Base-by-base conservation (phyloP, 37 sponge, comb jelly and placozoan species). In the Diacarnus erythraeanus region DNA sequence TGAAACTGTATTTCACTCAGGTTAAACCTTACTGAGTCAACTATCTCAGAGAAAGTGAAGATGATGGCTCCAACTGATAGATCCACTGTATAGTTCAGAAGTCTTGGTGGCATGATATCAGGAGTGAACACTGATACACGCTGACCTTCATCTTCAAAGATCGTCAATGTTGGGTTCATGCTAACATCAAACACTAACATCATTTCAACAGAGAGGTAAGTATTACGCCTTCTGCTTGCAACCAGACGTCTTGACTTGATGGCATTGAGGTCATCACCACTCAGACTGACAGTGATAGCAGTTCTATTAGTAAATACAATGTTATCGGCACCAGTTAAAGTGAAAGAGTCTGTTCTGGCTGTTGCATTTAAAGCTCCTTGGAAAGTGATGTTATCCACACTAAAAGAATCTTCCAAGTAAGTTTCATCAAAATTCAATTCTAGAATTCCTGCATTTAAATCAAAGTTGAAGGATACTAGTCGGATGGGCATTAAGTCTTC, bases 21-120 rank as follows among this genome's bases (percentile, higher is more conserved):
- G 12, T 43, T 51, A 30, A 91, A 64, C 1, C 77, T 83, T 2
- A 15, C 17, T 25, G 73, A 27, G 75, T 96, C 93, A n/a, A 96
- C 76, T 0, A 90, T 59, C 70, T 96, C 97, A 68, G 66, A 78
- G 77, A 96, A 96, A 1, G 83, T 84, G 61, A 96, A 68, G 27
- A 88, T 57, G 1, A 96, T 60, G 20, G 65, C 38, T 23, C 84
- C 86, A 54, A 69, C 70, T 72, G 86, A 76, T 22, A 96, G 59
- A 42, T 96, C 89, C 37, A 96, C 56, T 27, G 88, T 82, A 60
- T 79, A 95, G 57, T 71, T 89, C 8, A 39, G 10, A 23, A 95
- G 79, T 27, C 23, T 15, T 35, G 97, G 97, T 1, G 38, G 21
- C 0, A 86, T 88, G 2, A n/a, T 38, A 68, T 96, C 97, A 30